phyloP scores from a whole-genome alignment of 2,888 invertebrate genomes.

The Melieria crassipennis region DNA sequence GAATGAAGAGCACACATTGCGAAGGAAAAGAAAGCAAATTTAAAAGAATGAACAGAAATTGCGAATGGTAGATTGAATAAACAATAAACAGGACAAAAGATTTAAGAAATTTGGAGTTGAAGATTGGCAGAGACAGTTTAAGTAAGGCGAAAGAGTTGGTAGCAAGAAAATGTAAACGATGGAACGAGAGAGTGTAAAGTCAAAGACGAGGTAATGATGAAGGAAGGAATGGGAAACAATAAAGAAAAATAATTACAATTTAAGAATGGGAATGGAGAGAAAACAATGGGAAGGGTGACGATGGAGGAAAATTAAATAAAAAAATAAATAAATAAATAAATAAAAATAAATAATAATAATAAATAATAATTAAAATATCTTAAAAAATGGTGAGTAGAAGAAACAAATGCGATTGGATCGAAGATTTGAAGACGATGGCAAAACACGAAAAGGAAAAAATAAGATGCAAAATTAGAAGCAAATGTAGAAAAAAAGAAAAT shows the following conservation, averaged over 20 bases:
- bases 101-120: no score
- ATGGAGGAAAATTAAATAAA: not conserved
- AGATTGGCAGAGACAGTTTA: no score
- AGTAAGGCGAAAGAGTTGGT: no score
- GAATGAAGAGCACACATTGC: not conserved
- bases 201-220: not conserved
- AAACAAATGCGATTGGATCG: no score
- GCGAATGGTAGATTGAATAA: no score
- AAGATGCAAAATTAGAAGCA: no score
- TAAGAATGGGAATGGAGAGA: not conserved
- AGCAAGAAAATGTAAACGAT: not conserved
- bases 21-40: not conserved
- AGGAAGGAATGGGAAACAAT: not conserved
- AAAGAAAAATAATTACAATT: not conserved
- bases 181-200: not conserved
- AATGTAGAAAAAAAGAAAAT: no score
- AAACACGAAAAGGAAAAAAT: no score
- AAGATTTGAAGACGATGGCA: no score
- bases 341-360: not conserved
- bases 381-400: not conserved
- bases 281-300: not conserved
- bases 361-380: not conserved
- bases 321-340: not conserved
- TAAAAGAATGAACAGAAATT: not conserved
- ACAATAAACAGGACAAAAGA: no score